Conservation (phyloP, 23 tunicate genomes). For the Botrylloides violaceus region DNA sequence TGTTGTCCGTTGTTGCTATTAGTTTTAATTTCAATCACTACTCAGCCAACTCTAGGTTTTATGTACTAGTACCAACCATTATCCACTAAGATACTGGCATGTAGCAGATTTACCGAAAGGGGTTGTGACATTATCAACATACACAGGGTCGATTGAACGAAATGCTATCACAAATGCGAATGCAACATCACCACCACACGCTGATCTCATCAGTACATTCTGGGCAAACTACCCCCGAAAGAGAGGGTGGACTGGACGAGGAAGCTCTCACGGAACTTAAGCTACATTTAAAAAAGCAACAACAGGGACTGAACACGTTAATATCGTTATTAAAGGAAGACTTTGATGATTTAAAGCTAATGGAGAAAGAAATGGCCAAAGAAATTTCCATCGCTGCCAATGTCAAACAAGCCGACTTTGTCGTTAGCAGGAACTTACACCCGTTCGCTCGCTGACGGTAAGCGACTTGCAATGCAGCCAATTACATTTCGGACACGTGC, state of each 20-base stretch:
- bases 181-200: constrained; percentile 77
- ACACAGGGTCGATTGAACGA: constrained; percentile 90
- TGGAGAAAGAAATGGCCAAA: constrained; percentile 39
- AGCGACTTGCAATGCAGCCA: no score
- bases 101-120: background rate
- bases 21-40: no score
- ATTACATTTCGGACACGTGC: no score
- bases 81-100: no score
- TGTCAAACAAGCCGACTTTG: background rate
- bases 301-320: constrained; percentile 77
- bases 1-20: no score
- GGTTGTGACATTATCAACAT: no score
- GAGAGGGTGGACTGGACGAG: constrained; percentile 47
- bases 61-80: no score
- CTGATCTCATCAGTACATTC: constrained; percentile 6
- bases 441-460: background rate
- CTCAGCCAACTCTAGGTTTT: no score
- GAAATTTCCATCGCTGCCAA: constrained; percentile 14
- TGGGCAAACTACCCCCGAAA: background rate
- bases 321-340: constrained; percentile 62
- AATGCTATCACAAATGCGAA: constrained; percentile 81
- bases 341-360: constrained; percentile 62
- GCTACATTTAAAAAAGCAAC: constrained; percentile 79
- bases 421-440: background rate
- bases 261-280: constrained; percentile 72